Base-by-base conservation (phyloP, 2,797 vertebrate species). In the Fistularia tabacaria region DNA sequence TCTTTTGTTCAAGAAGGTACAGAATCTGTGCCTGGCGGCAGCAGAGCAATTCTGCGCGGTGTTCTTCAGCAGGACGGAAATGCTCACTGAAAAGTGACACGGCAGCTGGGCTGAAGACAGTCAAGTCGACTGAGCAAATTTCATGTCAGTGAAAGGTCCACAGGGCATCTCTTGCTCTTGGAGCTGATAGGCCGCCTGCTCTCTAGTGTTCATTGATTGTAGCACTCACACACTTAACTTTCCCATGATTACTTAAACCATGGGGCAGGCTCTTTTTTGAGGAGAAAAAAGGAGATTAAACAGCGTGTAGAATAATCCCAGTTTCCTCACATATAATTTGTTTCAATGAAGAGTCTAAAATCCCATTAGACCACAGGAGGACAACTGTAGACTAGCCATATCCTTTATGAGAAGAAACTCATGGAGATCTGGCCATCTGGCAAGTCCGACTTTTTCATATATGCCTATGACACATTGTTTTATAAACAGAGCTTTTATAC, bases 401-500 rank as follows among this genome's bases (percentile, higher is more conserved):
- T 76, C 79, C 82, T 78, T 80, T 41, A 25, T 15, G 54, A 7
- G 44, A 38, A 84, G 71, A 66, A 80, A 70, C 78, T 83, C 74
- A 49, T n/a, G 57, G 72, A 75, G 80, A 71, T 62, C 59, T 15
- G 77, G 84, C 87, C 88, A 89, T 90, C 87, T 89, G 89, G 66
- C 86, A 76, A 77, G 83, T 85, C 74, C 64, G 66, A 71, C 64
- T 70, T 73, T 88, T 76, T 82, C 79, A 78, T 81, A 79, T 70
- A 81, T 57, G n/a, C 43, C 69, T 55, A 66, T 69, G 71, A 85
- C 82, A 89, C 87, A 88, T 86, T 90, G 90, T 92, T 91, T 88
- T 89, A 86, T 86, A 84, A 90, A 91, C 87, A 89, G 75, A 77
- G 82, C 69, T 81, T 91, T 88, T 88, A 88, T 79, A 90, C 84